Conservation (phyloP, 2,113 vertebrate genomes). For the Melierax canorus region DNA sequence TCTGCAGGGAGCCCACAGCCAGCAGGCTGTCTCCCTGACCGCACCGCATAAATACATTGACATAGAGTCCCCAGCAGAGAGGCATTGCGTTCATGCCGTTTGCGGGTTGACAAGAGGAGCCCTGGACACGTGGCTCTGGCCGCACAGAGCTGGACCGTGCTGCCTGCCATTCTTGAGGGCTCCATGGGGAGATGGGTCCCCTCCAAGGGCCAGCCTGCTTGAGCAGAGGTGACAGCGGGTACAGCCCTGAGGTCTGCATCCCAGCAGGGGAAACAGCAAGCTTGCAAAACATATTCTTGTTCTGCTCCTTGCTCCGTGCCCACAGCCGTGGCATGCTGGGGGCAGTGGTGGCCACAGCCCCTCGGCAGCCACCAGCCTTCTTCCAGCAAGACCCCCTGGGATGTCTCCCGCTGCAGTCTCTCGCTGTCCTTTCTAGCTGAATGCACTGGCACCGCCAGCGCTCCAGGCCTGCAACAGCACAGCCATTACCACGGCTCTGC, state of each 20-base stretch:
- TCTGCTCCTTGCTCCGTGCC: not conserved
- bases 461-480: not conserved
- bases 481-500: not conserved
- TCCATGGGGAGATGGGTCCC: not conserved
- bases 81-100: fast-evolving
- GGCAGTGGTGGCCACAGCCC: fast-evolving
- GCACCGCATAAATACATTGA: not conserved
- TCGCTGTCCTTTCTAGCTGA: not conserved
- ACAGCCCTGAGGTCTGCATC: not conserved
- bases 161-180: not conserved
- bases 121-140: fast-evolving
- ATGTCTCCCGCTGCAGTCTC: not conserved
- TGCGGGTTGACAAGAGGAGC: not conserved
- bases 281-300: not conserved
- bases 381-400: not conserved
- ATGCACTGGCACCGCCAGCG: not conserved
- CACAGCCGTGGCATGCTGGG: fast-evolving
- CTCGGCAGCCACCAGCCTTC: not conserved
- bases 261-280: not conserved
- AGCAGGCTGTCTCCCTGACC: not conserved
- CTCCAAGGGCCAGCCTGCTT: not conserved
- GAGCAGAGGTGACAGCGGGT: not conserved
- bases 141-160: fast-evolving
- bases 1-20: not conserved
- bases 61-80: not conserved